Evolutionary conservation across 2,888 invertebrate species (phyloP).

Genomic region (Therioaphis trifolii): DNA sequence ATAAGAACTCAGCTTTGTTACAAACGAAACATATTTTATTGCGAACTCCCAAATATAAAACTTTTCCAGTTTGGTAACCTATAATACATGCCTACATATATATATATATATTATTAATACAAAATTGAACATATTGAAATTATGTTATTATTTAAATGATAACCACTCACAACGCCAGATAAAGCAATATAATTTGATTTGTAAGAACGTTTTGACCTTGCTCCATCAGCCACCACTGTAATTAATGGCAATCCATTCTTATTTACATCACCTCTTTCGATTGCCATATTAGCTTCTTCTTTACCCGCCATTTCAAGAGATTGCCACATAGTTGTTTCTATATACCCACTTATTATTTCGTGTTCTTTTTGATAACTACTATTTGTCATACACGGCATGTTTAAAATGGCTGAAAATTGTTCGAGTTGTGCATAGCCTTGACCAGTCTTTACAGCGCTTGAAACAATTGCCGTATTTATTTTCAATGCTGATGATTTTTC

Average conservation of each 20-base stretch:
- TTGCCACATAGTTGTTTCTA: background rate
- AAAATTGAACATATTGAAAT: too few relatives aligned
- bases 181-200: background rate
- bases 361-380: background rate
- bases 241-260: too few relatives aligned
- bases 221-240: too few relatives aligned
- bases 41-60: constrained; percentile 4
- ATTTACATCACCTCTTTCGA: too few relatives aligned
- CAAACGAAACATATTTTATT: constrained; percentile 17
- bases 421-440: background rate
- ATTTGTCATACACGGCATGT: background rate
- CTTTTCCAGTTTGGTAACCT: constrained; percentile 12
- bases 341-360: background rate
- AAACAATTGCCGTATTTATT: background rate
- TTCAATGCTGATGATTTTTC: background rate
- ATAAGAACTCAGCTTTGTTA: constrained; percentile 21
- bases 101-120: too few relatives aligned
- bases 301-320: background rate
- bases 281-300: constrained; percentile 17
- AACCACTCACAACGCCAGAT: background rate
- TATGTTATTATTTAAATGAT: too few relatives aligned
- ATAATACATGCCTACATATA: constrained; percentile 1
- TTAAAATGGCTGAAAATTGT: constrained; percentile 4
- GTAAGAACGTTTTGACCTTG: background rate
- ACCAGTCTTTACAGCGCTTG: background rate